Percentiles rank a stretch among this genome's conserved stretches.
Conservation (phyloP, 2,113 vertebrate genomes). For the Bufo bufo region DNA sequence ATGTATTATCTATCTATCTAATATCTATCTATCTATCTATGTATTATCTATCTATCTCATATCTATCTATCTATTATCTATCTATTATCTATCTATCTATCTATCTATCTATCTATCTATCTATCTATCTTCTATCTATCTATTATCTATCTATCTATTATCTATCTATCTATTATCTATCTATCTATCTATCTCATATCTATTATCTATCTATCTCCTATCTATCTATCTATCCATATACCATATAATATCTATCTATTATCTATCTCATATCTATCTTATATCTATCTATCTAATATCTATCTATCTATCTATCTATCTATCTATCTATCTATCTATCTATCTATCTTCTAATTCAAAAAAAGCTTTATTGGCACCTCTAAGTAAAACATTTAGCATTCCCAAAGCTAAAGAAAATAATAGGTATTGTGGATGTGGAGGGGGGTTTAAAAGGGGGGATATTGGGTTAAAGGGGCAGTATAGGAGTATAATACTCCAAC, state of each 20-base stretch:
- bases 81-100: background rate
- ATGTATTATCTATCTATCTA: background rate
- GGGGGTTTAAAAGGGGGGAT: no score
- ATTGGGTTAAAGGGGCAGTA: no score
- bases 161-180: constrained; percentile 44
- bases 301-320: background rate
- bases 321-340: background rate
- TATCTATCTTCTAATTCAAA: background rate
- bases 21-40: background rate
- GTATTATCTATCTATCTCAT: background rate
- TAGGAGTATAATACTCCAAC: no score
- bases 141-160: background rate
- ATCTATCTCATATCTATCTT: background rate
- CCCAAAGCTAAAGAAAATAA: no score
- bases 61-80: background rate
- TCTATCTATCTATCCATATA: background rate
- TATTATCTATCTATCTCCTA: background rate
- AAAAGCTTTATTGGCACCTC: no score
- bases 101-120: background rate
- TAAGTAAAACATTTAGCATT: no score
- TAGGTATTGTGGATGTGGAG: no score
- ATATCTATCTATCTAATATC: background rate
- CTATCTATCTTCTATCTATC: background rate
- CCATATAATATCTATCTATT: background rate
- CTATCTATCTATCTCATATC: background rate